Evolutionary conservation across 2,113 vertebrate species (phyloP).

Genomic region (Poecilia latipinna): DNA sequence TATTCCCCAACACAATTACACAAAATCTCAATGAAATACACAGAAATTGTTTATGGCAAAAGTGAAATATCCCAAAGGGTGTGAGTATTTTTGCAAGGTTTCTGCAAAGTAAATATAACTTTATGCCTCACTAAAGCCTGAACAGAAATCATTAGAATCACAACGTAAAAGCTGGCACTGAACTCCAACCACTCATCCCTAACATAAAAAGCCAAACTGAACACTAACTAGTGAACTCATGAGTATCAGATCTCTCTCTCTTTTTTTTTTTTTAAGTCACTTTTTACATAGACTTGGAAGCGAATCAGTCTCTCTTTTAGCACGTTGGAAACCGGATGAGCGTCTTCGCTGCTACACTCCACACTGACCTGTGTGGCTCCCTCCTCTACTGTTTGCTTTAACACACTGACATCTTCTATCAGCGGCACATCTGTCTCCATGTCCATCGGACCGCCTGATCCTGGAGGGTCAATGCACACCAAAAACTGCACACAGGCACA

Average conservation of each 20-base stretch:
- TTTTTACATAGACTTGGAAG: no score
- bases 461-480: conserved; percentile 82
- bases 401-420: conserved; percentile 89
- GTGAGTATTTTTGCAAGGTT: no score
- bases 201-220: background rate
- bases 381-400: conserved; percentile 90
- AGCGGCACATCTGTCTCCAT: conserved; percentile 94
- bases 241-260: no score
- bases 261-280: no score
- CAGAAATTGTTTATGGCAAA: no score
- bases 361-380: conserved; percentile 85
- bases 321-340: background rate
- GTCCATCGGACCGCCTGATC: conserved; percentile 86
- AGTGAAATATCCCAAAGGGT: no score
- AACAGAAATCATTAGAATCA: no score
- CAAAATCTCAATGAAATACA: no score
- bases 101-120: background rate
- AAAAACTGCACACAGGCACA: conserved; percentile 83
- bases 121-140: background rate
- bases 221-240: no score
- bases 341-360: background rate
- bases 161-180: background rate
- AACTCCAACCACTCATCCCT: background rate
- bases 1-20: no score
- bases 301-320: background rate